A percentile compares a stretch with the other conserved stretches of the same genome.
Conservation (phyloP, 1,140 invertebrate genomes). For the Carcinoscorpius rotundicauda region DNA sequence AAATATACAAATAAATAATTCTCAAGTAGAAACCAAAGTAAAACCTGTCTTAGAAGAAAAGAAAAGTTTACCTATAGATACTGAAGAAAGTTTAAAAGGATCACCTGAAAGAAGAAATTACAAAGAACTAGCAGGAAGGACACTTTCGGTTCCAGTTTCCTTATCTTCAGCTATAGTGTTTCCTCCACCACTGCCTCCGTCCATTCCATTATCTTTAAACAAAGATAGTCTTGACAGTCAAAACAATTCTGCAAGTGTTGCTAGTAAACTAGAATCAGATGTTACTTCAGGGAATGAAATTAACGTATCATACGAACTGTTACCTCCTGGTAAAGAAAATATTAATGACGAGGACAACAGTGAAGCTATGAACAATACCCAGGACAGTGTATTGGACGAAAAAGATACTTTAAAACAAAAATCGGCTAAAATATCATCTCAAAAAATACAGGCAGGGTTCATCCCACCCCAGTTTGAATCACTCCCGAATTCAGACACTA, state of each 20-base stretch:
- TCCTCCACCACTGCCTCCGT: constrained; percentile 49
- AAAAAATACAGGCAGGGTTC: constrained; percentile 36
- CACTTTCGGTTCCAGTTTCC: constrained; percentile 10
- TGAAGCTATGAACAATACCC: no score
- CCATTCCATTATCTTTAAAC: constrained; percentile 33
- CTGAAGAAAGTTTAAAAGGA: no score
- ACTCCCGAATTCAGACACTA: constrained; percentile 48
- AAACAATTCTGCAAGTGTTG: no score
- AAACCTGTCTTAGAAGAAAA: no score
- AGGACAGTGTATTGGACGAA: background rate
- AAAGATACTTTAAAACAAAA: constrained; percentile 6
- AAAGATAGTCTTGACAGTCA: no score
- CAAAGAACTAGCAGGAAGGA: background rate
- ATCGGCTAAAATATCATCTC: background rate
- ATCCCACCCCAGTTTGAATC: constrained; percentile 73
- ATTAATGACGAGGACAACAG: no score
- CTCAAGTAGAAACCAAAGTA: no score
- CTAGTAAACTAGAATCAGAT: background rate
- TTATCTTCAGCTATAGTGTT: constrained; percentile 28
- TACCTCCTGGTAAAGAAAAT: background rate
- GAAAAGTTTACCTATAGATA: no score
- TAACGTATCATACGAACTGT: background rate
- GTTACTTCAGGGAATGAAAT: background rate
- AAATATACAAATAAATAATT: no score
- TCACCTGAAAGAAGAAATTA: no score